Evolutionary conservation across 2,888 invertebrate species (phyloP), one percentile per base, ranked within the genome.

Genomic region (Agriopis leucophaearia): DNA sequence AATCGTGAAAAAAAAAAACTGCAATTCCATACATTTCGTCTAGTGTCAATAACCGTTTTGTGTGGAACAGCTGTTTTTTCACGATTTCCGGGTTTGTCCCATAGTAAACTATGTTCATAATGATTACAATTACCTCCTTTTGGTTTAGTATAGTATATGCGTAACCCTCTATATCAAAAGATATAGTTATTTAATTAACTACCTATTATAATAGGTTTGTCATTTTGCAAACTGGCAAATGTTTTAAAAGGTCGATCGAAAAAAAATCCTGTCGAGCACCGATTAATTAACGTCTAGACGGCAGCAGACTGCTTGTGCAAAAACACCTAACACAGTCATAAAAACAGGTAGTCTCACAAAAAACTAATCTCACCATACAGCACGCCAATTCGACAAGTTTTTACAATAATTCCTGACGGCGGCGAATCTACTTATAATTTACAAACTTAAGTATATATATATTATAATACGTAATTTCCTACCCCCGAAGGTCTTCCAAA

Each of bases 281-380:
- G 16, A 40, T 59, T 40, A 27, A 50, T 59, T 40, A 47, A 57
- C 52, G 61, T 52, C 52, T 51, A 61, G 61, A 61, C 61, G 44
- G 44, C 18, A 42, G 27, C 18, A 27, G 42, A 55, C 38, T 54
- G 8, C 40, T 13, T 55, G 0, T 18, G 42, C 18, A 40, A 55
- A 55, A 55, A 55, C 8, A 35, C 52, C 38, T 8, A 38, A 54
- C 54, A 16, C 16, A 7, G 55, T 8, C 40, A 55, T 55, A 15
- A 50, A 59, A 58, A 58, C 58, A 45, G 38, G 52, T 50, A 9
- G 38, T 15, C 51, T 55, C 42, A 55, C 55, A 55, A 55, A 55
- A 51, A 55, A 35, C 50, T 6, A 51, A 42, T 16, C 16, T 44
- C 42, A 18, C 40, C 40, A 16, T 40, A 54, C 40, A 54, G 12